Evolutionary conservation across 2,888 invertebrate genomes (phyloP).

Genomic region (Pristionchus maxplancki): DNA sequence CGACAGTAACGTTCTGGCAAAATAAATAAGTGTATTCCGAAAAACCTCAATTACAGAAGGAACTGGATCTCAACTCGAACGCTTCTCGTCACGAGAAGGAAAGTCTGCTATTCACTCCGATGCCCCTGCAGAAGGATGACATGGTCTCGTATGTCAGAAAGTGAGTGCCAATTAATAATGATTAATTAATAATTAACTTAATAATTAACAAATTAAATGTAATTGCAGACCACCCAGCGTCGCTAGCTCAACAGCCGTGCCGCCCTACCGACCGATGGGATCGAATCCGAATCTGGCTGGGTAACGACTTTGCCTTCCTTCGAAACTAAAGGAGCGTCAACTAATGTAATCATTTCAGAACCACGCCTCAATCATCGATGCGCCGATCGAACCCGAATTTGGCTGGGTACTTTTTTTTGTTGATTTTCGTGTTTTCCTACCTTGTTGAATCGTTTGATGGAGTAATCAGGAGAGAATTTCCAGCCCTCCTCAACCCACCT

Average conservation of each 20-base stretch:
- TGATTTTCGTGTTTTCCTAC: too few relatives aligned
- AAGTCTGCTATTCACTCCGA: background rate
- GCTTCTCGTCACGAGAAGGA: slow-evolving; percentile 28
- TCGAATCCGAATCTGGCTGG: background rate
- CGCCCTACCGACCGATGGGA: background rate
- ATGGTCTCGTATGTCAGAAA: slow-evolving; percentile 31
- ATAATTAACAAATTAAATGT: background rate
- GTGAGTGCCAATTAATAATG: background rate
- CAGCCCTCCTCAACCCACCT: background rate
- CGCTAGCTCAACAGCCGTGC: background rate
- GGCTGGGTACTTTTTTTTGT: background rate
- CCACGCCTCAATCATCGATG: background rate
- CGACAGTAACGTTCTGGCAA: too few relatives aligned
- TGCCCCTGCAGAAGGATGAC: background rate
- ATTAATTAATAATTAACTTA: too few relatives aligned
- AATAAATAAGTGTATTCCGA: too few relatives aligned
- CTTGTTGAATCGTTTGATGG: too few relatives aligned
- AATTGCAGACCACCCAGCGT: background rate
- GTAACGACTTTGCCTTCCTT: background rate
- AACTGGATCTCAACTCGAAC: background rate
- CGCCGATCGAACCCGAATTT: background rate
- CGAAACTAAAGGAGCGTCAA: background rate
- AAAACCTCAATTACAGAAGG: background rate
- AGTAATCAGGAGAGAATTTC: background rate
- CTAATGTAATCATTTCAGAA: background rate